phyloP scores from a whole-genome alignment of 2,888 invertebrate genomes.

The Sminthurinus aureus region DNA sequence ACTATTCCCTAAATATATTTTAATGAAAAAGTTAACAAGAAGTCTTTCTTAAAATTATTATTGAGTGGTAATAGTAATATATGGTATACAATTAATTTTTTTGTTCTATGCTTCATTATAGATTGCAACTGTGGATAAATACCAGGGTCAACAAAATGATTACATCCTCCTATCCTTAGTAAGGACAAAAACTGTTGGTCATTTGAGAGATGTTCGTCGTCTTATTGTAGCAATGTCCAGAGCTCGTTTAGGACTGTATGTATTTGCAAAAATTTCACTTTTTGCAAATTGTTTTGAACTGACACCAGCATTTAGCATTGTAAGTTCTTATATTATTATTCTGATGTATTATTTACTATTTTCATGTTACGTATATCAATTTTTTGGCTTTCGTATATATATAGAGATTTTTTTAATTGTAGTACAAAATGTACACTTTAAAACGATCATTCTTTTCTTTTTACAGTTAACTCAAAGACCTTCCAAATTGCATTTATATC shows the following conservation, averaged over 20 bases:
- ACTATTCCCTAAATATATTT: too few relatives aligned
- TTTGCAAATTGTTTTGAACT: conserved; percentile 98
- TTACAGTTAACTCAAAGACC: conserved; percentile 81
- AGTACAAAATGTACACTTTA: background rate
- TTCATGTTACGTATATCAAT: background rate
- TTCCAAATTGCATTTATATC: conserved; percentile 78
- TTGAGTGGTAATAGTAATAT: too few relatives aligned
- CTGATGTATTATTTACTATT: background rate
- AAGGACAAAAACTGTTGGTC: conserved; percentile 95
- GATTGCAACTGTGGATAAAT: conserved; percentile 97
- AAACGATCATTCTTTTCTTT: conserved; percentile 41
- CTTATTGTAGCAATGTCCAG: conserved; percentile 98
- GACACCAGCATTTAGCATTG: conserved; percentile 92
- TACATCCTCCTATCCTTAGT: conserved; percentile 96
- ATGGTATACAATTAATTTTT: conserved; percentile 28
- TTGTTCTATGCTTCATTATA: conserved; percentile 61
- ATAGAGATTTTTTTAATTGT: too few relatives aligned
- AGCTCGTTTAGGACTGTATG: conserved; percentile 93
- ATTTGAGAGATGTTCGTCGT: conserved; percentile 93
- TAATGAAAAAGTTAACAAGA: too few relatives aligned
- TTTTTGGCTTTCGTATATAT: too few relatives aligned
- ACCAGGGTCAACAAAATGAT: conserved; percentile 99
- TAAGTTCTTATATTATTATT: conserved; percentile 61
- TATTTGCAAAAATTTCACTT: conserved; percentile 90
- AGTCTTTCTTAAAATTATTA: background rate